These are phyloP conservation scores for Brachionus manjavacas DNA, from an alignment of 1,140 invertebrate genomes.

Conservation along the genomic window DNA sequence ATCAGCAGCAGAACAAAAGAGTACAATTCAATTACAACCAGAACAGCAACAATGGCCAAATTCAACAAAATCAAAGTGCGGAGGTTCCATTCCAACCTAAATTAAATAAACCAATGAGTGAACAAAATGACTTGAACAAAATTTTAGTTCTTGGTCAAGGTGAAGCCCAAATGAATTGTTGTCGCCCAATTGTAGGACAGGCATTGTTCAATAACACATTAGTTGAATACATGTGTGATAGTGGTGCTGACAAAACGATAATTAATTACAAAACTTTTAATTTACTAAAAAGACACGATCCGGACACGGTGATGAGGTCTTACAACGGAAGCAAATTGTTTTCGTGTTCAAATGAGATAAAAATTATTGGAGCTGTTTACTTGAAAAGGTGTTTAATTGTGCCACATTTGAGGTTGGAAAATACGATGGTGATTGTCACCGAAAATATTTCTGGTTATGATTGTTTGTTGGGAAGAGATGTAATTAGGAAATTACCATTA, in stretches of 20 bases:
- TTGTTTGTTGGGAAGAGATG: not conserved
- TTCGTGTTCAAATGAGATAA: not conserved
- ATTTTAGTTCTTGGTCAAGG: not conserved
- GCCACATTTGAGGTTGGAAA: not conserved
- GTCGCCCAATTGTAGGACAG: not conserved
- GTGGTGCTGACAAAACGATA: not conserved
- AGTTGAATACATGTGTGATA: not conserved
- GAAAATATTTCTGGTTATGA: constrained; percentile 1
- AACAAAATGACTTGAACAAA: not conserved
- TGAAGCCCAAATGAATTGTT: not conserved
- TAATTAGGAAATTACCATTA: not conserved
- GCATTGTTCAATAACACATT: not conserved
- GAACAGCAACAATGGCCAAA: too few species aligned
- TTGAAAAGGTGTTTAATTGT: not conserved
- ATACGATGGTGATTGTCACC: constrained; percentile 2
- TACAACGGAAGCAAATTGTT: not conserved
- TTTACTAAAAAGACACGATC: not conserved
- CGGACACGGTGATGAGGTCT: not conserved
- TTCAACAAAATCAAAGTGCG: not conserved
- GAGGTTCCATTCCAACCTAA: not conserved
- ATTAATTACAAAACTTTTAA: not conserved
- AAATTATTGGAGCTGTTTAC: not conserved
- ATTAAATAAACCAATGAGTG: not conserved
- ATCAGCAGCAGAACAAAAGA: too few species aligned
- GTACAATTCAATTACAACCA: too few species aligned